Evolutionary conservation across 2,888 invertebrate species (phyloP).

Genomic region (Ischnus inquisitorius): DNA sequence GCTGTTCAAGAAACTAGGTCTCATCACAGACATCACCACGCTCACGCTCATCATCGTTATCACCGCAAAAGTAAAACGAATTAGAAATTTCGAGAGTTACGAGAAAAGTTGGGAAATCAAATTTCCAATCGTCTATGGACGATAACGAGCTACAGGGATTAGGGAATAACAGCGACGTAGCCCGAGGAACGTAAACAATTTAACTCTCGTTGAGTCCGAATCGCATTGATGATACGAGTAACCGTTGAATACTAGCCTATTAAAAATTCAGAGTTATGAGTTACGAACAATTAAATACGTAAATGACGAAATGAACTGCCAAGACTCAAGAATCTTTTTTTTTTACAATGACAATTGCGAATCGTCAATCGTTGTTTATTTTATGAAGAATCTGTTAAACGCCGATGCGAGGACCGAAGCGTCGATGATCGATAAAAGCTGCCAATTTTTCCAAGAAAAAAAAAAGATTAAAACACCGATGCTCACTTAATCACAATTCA

Average conservation of each 20-base stretch:
- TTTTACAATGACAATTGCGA: conserved; percentile 9
- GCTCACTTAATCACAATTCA: conserved; percentile 38
- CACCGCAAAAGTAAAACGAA: conserved; percentile 84
- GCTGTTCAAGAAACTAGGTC: conserved; percentile 89
- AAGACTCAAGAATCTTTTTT: conserved; percentile 8
- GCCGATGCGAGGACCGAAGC: background rate
- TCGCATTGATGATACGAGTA: background rate
- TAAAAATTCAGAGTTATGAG: background rate
- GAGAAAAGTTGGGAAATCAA: background rate
- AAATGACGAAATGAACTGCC: conserved; percentile 46
- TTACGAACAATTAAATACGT: background rate
- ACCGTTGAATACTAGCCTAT: background rate
- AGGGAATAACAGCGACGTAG: background rate
- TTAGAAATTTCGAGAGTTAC: conserved; percentile 67
- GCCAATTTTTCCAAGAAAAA: conserved; percentile 49
- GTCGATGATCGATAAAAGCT: conserved; percentile 41
- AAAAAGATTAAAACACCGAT: conserved; percentile 36
- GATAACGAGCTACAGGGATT: background rate
- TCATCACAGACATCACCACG: conserved; percentile 84
- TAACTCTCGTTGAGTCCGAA: too few relatives aligned
- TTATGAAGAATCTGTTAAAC: background rate
- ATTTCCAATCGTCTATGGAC: background rate
- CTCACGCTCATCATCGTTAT: conserved; percentile 78
- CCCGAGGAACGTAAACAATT: background rate
- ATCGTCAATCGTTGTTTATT: background rate